Percentiles rank a stretch among this genome's conserved stretches.
Evolutionary conservation across 2,113 vertebrate species (phyloP).

Genomic region (Anhinga rufa): DNA sequence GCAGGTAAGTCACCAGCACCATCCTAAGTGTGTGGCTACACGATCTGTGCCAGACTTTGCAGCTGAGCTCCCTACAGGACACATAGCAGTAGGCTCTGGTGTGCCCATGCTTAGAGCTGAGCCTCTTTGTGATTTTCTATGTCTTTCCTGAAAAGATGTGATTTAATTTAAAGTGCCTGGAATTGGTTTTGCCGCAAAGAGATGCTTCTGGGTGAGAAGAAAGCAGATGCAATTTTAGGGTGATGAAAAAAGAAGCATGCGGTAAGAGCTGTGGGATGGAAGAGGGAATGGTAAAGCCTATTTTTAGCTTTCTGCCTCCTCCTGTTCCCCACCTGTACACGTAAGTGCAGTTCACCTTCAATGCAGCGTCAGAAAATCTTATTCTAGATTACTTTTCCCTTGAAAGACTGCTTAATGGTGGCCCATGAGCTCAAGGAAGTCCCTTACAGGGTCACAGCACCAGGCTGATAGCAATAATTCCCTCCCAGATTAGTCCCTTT

Average conservation of each 20-base stretch:
- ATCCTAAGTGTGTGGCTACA: background rate
- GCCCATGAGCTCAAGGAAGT: background rate
- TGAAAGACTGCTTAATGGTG: background rate
- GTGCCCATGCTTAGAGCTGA: background rate
- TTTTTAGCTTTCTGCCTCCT: background rate
- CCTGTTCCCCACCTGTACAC: background rate
- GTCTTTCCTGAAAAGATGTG: background rate
- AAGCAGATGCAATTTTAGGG: background rate
- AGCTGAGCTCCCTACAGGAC: background rate
- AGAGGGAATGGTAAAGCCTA: background rate
- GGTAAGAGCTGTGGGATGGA: background rate
- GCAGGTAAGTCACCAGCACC: too few relatives aligned
- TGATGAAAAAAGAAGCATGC: background rate
- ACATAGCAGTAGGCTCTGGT: accelerated
- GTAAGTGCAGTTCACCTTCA: background rate
- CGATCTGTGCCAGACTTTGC: background rate
- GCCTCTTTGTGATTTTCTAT: background rate
- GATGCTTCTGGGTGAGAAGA: background rate
- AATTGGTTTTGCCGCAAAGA: background rate
- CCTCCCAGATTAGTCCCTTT: background rate
- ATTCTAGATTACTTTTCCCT: background rate
- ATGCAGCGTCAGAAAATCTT: background rate
- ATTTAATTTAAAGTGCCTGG: background rate
- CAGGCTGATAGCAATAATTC: background rate
- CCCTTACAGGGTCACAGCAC: background rate